These are phyloP conservation scores for Sericinus montela DNA, from an alignment of 2,888 invertebrate genomes.

Conservation along the genomic window DNA sequence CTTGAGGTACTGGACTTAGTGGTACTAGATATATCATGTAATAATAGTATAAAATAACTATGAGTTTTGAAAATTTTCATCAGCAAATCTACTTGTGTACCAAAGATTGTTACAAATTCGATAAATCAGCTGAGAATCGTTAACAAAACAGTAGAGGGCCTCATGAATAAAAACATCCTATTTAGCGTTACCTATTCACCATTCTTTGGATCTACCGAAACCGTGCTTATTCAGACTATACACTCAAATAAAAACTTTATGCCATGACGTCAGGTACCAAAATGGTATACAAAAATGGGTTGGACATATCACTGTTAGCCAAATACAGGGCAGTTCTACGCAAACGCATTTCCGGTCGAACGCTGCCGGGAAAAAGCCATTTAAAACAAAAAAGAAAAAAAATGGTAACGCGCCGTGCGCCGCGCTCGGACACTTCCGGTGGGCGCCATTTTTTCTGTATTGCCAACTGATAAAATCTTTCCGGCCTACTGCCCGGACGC, in stretches of 20 bases:
- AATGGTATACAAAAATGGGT: slow-evolving; percentile 50
- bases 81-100: slow-evolving; percentile 9
- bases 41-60: too few relatives aligned
- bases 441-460: slow-evolving; percentile 79
- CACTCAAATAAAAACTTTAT: slow-evolving; percentile 47
- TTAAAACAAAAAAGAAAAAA: slow-evolving; percentile 77
- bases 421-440: slow-evolving; percentile 78
- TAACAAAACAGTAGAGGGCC: slow-evolving; percentile 73
- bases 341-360: slow-evolving; percentile 78
- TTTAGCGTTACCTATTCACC: slow-evolving; percentile 71
- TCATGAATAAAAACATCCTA: slow-evolving; percentile 79
- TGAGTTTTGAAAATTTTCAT: too few relatives aligned
- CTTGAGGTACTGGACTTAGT: too few relatives aligned
- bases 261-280: slow-evolving; percentile 45
- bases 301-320: slow-evolving; percentile 55
- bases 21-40: too few relatives aligned
- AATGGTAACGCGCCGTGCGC: slow-evolving; percentile 76
- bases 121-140: slow-evolving; percentile 73
- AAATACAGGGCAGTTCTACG: slow-evolving; percentile 65
- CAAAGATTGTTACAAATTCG: slow-evolving; percentile 68
- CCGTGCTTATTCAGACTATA: slow-evolving; percentile 32
- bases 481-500: slow-evolving; percentile 75
- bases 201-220: slow-evolving; percentile 37
- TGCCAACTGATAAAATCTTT: slow-evolving; percentile 80
- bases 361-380: slow-evolving; percentile 78